These are phyloP conservation scores for Zeugodacus cucurbitae DNA, from an alignment of 1,140 invertebrate species.

Conservation along the genomic window DNA sequence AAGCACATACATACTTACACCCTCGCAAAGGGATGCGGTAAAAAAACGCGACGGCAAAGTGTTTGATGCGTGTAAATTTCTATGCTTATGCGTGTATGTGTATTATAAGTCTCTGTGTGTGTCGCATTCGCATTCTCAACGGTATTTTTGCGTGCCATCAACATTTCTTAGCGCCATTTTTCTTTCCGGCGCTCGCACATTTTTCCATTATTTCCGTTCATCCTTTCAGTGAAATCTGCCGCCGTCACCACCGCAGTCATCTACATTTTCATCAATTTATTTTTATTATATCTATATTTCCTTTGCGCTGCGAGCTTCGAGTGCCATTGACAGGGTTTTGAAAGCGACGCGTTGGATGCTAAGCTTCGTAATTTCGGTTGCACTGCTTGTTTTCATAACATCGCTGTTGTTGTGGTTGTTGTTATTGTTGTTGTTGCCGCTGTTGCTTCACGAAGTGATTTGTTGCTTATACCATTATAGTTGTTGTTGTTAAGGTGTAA, in stretches of 20 bases:
- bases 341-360: background rate
- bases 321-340: background rate
- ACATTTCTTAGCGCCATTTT: background rate
- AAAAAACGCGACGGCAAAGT: background rate
- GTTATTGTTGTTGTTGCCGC: background rate
- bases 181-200: background rate
- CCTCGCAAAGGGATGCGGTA: background rate
- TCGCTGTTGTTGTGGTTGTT: background rate
- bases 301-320: background rate
- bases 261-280: background rate
- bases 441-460: background rate
- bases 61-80: background rate
- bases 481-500: background rate
- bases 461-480: background rate
- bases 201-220: background rate
- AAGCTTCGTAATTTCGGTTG: background rate
- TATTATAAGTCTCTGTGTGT: background rate
- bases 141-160: constrained; percentile 3
- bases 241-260: background rate
- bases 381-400: background rate
- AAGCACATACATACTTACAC: background rate
- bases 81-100: no score
- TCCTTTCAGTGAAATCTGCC: background rate
- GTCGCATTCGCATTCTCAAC: background rate
- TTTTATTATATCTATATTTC: constrained; percentile 2